These are phyloP conservation scores for Strix aluco DNA, from an alignment of 2,113 vertebrate species.

Conservation along the genomic window DNA sequence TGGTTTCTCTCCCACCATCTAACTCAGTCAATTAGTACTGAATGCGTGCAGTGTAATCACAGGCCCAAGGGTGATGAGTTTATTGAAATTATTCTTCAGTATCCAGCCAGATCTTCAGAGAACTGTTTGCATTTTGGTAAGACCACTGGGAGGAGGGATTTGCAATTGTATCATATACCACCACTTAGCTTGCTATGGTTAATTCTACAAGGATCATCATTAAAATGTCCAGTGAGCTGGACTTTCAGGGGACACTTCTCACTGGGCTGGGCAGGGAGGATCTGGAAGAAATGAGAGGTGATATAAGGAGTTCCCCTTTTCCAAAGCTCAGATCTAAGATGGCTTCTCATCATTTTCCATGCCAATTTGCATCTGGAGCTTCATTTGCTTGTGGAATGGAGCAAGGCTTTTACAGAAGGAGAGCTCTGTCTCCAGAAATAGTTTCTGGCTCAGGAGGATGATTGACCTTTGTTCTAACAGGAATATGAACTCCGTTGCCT, in stretches of 20 bases:
- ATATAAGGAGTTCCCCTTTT: not conserved
- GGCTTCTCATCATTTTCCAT: not conserved
- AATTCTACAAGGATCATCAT: not conserved
- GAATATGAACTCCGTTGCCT: not conserved
- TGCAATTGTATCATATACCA: not conserved
- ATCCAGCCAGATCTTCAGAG: not conserved
- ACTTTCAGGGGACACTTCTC: not conserved
- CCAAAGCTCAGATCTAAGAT: not conserved
- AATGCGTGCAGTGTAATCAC: not conserved
- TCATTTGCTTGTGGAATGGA: not conserved
- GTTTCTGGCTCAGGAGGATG: not conserved
- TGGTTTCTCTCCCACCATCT: not conserved
- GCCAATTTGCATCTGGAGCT: not conserved
- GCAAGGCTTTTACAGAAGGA: not conserved
- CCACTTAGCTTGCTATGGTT: not conserved
- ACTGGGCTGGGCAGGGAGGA: not conserved
- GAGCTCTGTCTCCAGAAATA: not conserved
- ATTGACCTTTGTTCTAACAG: not conserved
- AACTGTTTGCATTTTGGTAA: not conserved
- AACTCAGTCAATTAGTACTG: rapidly evolving
- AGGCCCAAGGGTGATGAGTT: not conserved
- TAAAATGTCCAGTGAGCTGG: not conserved
- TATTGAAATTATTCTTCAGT: not conserved
- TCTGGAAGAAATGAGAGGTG: not conserved
- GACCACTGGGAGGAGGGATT: not conserved